Conservation (phyloP, 1,140 invertebrate genomes). For the Anoplolepis gracilipes region DNA sequence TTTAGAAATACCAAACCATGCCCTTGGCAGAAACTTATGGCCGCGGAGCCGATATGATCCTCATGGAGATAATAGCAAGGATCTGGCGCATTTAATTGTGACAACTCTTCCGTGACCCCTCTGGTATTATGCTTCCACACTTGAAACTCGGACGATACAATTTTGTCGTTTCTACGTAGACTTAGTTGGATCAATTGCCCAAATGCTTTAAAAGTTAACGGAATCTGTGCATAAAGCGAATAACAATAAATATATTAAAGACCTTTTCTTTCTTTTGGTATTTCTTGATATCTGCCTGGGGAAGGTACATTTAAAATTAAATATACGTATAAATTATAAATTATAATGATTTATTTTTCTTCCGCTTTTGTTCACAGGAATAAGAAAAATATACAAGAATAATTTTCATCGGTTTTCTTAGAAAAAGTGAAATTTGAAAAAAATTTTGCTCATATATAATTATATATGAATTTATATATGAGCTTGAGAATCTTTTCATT, state of each 20-base stretch:
- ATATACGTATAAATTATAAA: no score
- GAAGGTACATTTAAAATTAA: no score
- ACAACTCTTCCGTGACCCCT: slow-evolving; percentile 70
- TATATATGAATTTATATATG: no score
- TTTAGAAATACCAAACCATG: slow-evolving; percentile 77
- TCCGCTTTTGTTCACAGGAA: no score
- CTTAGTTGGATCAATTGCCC: slow-evolving; percentile 81
- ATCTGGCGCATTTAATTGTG: slow-evolving; percentile 69
- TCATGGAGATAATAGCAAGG: slow-evolving; percentile 86
- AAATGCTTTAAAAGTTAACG: slow-evolving; percentile 79
- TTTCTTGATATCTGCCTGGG: no score
- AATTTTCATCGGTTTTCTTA: no score
- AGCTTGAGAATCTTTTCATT: no score
- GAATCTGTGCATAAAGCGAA: slow-evolving; percentile 73
- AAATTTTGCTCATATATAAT: no score
- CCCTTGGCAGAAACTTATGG: slow-evolving; percentile 86
- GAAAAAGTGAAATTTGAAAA: no score
- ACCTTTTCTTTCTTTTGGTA: no score
- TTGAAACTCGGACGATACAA: slow-evolving; percentile 84
- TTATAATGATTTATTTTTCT: no score
- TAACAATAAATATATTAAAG: not conserved
- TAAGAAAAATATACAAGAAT: no score
- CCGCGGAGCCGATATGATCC: slow-evolving; percentile 83
- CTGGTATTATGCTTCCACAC: slow-evolving; percentile 81
- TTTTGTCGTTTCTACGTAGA: slow-evolving; percentile 85